Conservation (phyloP, 1,140 invertebrate genomes). For the Thrips palmi region DNA sequence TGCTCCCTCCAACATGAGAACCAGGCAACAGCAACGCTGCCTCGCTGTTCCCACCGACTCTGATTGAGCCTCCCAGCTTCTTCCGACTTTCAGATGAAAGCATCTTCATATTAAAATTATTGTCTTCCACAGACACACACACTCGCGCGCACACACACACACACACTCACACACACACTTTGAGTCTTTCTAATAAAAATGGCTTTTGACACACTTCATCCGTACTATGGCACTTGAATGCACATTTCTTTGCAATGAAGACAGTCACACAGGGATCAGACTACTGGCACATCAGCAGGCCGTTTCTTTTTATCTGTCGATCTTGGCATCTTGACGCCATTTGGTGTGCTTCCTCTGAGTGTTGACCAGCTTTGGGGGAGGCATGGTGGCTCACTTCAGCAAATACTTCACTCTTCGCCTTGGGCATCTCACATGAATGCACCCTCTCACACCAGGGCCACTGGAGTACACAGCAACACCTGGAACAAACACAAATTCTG, state of each 20-base stretch:
- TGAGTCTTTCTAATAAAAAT: background rate
- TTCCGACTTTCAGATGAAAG: too few species aligned
- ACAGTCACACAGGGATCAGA: constrained; percentile 5
- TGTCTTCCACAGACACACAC: background rate
- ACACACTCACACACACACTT: background rate
- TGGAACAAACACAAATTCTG: too few species aligned
- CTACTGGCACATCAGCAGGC: constrained; percentile 3
- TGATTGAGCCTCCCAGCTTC: too few species aligned
- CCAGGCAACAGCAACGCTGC: too few species aligned
- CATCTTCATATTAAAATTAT: too few species aligned
- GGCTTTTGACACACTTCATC: background rate
- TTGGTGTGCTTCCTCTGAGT: constrained; percentile 15
- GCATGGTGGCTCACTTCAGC: too few species aligned
- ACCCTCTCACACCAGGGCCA: too few species aligned
- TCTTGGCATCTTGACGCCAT: constrained; percentile 12
- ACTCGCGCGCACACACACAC: constrained; percentile 2
- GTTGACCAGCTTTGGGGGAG: too few species aligned
- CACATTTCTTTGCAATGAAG: constrained; percentile 3
- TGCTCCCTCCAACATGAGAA: background rate
- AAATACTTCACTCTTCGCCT: too few species aligned
- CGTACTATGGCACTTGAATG: constrained; percentile 1
- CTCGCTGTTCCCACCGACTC: too few species aligned
- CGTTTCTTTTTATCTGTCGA: constrained; percentile 11
- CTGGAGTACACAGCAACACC: too few species aligned
- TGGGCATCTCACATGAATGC: too few species aligned